A percentile compares a stretch with the other conserved stretches of the same genome.
Evolutionary conservation across 64 coral and sea anemone genomes (phyloP).

Genomic region (Porites australiensis): DNA sequence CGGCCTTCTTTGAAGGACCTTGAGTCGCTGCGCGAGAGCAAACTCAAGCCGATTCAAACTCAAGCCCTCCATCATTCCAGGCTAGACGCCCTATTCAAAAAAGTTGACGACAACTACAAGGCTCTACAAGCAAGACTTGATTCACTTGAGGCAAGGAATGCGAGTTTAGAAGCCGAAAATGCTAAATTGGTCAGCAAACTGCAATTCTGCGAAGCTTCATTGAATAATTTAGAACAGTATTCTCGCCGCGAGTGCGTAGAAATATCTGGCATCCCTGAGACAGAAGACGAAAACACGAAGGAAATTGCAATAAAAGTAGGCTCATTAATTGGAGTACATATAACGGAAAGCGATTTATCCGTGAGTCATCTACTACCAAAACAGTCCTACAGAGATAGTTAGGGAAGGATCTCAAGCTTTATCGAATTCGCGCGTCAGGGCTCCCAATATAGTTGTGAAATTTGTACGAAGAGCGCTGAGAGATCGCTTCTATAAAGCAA

Average conservation of each 20-base stretch:
- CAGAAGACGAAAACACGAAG: neutral
- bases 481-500: conserved; percentile 54
- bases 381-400: conserved; percentile 20
- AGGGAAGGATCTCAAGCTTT: conserved; percentile 19
- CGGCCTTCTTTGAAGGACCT: conserved; percentile 9
- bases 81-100: neutral
- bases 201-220: neutral
- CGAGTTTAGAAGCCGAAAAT: neutral
- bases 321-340: neutral
- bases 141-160: conserved; percentile 7
- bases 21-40: conserved; percentile 26
- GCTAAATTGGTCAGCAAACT: neutral
- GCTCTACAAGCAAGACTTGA: neutral
- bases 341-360: neutral
- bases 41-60: neutral
- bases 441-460: conserved; percentile 16
- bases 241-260: neutral
- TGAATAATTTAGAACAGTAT: conserved; percentile 14
- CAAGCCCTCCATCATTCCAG: too few species aligned
- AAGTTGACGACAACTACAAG: neutral
- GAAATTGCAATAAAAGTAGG: neutral
- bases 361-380: conserved; percentile 14
- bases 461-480: conserved; percentile 14
- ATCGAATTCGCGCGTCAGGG: conserved; percentile 5
- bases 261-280: neutral